These are phyloP conservation scores for Pleuronectes platessa DNA, from an alignment of 2,113 vertebrate genomes.

Conservation along the genomic window DNA sequence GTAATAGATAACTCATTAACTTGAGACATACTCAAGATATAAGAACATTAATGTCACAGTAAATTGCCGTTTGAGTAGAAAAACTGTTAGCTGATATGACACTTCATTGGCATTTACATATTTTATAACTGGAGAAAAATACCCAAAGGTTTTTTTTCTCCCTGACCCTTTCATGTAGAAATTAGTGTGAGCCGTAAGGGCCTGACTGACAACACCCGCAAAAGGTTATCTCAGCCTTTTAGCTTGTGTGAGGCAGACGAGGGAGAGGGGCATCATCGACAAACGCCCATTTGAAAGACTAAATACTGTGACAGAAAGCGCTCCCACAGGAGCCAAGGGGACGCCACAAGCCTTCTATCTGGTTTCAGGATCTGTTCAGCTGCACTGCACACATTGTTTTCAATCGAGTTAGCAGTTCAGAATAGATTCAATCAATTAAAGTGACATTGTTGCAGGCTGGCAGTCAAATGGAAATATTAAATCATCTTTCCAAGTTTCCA, in stretches of 20 bases:
- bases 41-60: constrained; percentile 1
- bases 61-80: constrained; percentile 2
- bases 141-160: background rate
- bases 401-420: constrained; percentile 74
- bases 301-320: constrained; percentile 62
- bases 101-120: constrained; percentile 8
- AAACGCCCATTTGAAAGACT: constrained; percentile 44
- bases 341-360: constrained; percentile 63
- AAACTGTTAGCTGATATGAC: background rate
- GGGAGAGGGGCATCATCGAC: constrained; percentile 32
- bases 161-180: constrained; percentile 22
- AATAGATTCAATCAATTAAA: constrained; percentile 78
- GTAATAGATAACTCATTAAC: background rate
- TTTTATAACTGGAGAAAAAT: background rate
- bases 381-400: constrained; percentile 74
- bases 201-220: constrained; percentile 47
- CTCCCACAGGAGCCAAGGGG: constrained; percentile 52
- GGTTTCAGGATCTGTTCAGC: constrained; percentile 68
- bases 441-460: constrained; percentile 67
- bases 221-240: constrained; percentile 57
- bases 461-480: constrained; percentile 79
- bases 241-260: constrained; percentile 35
- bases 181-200: constrained; percentile 21
- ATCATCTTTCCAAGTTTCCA: constrained; percentile 73
- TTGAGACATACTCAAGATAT: background rate